These are phyloP conservation scores for Lutjanus campechanus DNA, from an alignment of 2,797 vertebrate species.

Conservation along the genomic window DNA sequence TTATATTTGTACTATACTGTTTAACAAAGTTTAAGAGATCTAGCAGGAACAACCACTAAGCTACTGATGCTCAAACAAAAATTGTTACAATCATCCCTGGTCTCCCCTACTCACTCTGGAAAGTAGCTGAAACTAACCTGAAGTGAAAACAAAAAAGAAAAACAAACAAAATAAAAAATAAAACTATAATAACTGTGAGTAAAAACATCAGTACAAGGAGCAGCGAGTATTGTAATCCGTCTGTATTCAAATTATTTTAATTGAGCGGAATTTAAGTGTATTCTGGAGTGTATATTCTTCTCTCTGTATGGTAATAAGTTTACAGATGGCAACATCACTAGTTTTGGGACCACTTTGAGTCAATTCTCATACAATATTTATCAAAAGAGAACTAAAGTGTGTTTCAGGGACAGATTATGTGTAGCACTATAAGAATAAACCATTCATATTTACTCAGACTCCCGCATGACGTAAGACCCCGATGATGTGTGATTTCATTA, in stretches of 20 bases:
- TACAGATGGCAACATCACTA: background rate
- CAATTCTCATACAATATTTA: background rate
- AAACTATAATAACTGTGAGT: no score
- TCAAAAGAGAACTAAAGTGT: background rate
- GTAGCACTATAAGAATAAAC: background rate
- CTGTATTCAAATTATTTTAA: background rate
- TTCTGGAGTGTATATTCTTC: no score
- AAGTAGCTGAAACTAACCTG: no score
- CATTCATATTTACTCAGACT: slow-evolving; percentile 14
- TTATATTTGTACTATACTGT: no score
- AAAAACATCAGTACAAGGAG: no score
- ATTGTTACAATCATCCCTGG: no score
- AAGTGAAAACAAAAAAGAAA: no score
- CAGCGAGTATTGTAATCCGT: background rate
- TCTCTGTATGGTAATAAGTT: slow-evolving; percentile 2
- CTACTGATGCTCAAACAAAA: no score
- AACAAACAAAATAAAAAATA: no score
- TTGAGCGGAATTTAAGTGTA: background rate
- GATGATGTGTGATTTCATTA: slow-evolving; percentile 81
- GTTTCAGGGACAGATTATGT: background rate
- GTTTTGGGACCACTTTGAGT: background rate
- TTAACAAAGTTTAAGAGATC: no score
- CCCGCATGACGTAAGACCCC: slow-evolving; percentile 63
- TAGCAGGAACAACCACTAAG: no score
- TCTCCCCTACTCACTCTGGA: no score